These are phyloP conservation scores for Empis stercorea DNA, from an alignment of 2,888 invertebrate genomes.

Conservation along the genomic window DNA sequence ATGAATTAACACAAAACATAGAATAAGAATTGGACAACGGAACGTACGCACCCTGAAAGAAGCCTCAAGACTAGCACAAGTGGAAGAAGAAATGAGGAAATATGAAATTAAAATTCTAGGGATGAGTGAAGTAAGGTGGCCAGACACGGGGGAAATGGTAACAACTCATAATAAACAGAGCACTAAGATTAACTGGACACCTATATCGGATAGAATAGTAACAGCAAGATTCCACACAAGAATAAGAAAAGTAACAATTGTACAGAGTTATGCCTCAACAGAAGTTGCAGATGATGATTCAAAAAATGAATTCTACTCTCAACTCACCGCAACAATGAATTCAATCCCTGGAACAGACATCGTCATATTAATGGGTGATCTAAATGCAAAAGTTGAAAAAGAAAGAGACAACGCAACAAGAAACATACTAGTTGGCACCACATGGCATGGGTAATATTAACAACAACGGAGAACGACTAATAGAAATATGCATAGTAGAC, in stretches of 20 bases:
- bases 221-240: neutral
- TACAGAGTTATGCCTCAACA: constrained; percentile 2
- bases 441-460: neutral
- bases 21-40: constrained; percentile 1
- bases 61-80: neutral
- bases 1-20: too few relatives aligned
- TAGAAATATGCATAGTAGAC: neutral
- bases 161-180: too few relatives aligned
- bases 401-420: neutral
- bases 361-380: neutral
- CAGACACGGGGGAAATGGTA: neutral
- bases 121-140: constrained; percentile 2
- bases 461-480: neutral
- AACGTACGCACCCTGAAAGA: neutral
- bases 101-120: constrained; percentile 1
- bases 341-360: neutral
- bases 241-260: neutral
- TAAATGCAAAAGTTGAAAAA: neutral
- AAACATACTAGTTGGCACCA: too few relatives aligned
- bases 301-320: neutral
- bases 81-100: neutral
- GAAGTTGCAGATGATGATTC: neutral
- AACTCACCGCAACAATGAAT: neutral
- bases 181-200: neutral
- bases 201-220: constrained; percentile 1